Evolutionary conservation across 2,113 vertebrate species (phyloP), one percentile per base, ranked within the genome.

Genomic region (Stictonetta naevosa): DNA sequence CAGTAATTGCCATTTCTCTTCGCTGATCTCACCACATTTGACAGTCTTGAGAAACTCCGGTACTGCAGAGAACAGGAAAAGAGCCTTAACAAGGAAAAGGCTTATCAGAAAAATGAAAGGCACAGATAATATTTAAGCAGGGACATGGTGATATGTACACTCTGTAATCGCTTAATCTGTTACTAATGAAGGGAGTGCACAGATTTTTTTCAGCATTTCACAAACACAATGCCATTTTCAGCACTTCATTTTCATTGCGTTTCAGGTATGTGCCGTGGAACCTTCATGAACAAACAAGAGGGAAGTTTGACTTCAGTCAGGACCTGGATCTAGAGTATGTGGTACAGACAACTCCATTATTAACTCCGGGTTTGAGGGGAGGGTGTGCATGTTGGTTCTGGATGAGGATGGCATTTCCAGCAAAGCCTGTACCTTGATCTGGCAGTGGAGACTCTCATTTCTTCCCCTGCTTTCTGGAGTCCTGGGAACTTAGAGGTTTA

Each of bases 241-340:
- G 28, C 33, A 46, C 52, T 77, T 77, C 29, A 13, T 29, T 53
- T 66, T 10, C 52, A 40, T 12, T 84, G 48, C 71, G 5, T 68
- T 96, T 33, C 96, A 99, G 99, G 86, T 98, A 98, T 1, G 99
- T 99, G 50, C 98, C 99, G 0, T 99, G 99, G 99, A 99, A 98
- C 96, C 98, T 99, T 33, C 99, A 99, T 10, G 98, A 99, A 34
- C 98, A 98, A n/a, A 96, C 98, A 77, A 98, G 97, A 96, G 98
- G 97, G 21, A 97, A 96, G 36, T 99, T 99, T 86, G 98, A 98
- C 97, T 99, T 99, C 97, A 98, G 97, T 8, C 97, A 89, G 36
- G 98, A 98, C 83, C 97, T 99, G 96, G 99, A 99, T 95, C 96
- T 99, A 58, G 97, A 98, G 99, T 99, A 97, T 46, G 98, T 98